Evolutionary conservation across 2,797 vertebrate genomes (phyloP), one percentile per base, ranked within the genome.

Genomic region (Hipposideros larvatus): DNA sequence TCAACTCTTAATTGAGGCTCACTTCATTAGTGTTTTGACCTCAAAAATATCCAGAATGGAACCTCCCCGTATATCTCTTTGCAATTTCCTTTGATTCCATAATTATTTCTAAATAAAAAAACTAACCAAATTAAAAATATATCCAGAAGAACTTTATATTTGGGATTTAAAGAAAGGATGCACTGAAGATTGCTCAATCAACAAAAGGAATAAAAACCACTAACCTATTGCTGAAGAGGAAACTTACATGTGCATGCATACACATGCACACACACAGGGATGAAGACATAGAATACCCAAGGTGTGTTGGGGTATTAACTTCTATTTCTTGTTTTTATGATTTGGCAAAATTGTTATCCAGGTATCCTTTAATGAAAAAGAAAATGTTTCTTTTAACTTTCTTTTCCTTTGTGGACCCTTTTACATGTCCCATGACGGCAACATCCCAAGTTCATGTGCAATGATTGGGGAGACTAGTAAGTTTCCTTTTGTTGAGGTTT

Each of bases 221-320:
- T 59, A 53, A 65, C 0, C 5, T 26, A 65, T 16, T 61, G 16
- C n/a, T 41, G 34, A 87, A 59, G 94, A 71, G 7, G 2, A 28
- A 21, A 65, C 34, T 80, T 70, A 85, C 63, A 77, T 18, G 0
- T 26, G n/a, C 19, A 8, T 11, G 10, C 22, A 9, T 5, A 16
- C 1, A 15, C 8, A 4, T 19, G 1, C 18, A 15, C 4, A 4
- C 10, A n/a, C 7, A 8, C 22, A 46, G 2, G 13, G 5, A 21
- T 1, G 14, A 5, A 28, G n/a, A 26, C 13, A 71, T 21, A 70
- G n/a, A 65, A 48, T 2, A 86, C 8, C 41, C 18, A 3, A 66
- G 59, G 31, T 77, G 16, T 80, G 21, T 55, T 84, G 34, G 8
- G 7, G 3, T 86, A 4, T 83, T 90, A 41, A 48, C 4, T 53